These are phyloP conservation scores for Tonatia bakeri DNA, from an alignment of 2,113 vertebrate species.

Conservation along the genomic window DNA sequence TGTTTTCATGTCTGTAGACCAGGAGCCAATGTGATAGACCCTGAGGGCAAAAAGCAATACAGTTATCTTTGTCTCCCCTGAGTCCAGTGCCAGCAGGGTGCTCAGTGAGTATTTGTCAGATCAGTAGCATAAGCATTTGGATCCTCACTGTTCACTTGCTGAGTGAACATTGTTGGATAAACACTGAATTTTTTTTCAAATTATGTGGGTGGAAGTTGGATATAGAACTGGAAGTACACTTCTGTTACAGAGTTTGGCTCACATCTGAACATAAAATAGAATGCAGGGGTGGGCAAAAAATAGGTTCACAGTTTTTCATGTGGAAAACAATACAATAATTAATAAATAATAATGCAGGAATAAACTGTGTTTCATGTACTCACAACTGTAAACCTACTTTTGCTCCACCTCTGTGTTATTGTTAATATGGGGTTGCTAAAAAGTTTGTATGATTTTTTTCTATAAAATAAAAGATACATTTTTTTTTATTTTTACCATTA, in stretches of 20 bases:
- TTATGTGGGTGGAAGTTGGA: neutral
- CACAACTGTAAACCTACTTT: neutral
- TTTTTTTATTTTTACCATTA: no score
- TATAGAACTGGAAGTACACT: neutral
- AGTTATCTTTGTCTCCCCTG: neutral
- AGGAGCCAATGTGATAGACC: neutral
- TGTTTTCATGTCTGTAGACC: neutral
- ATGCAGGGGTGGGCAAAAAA: neutral
- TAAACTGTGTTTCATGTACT: neutral
- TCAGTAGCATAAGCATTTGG: neutral
- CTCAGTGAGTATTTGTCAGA: neutral
- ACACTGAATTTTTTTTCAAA: slow-evolving; percentile 2
- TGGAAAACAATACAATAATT: neutral
- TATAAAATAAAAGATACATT: no score
- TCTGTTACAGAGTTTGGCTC: neutral
- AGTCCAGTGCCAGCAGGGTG: neutral
- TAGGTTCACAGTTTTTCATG: neutral
- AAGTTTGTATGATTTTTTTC: no score
- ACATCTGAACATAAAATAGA: neutral
- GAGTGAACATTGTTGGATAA: neutral
- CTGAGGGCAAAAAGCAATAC: neutral
- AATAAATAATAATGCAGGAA: neutral
- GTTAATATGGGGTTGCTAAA: no score
- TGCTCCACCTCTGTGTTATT: neutral
- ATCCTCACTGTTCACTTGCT: neutral